Evolutionary conservation across 2,888 invertebrate genomes (phyloP), one percentile per base, ranked within the genome.

Genomic region (Oligia fasciuncula): DNA sequence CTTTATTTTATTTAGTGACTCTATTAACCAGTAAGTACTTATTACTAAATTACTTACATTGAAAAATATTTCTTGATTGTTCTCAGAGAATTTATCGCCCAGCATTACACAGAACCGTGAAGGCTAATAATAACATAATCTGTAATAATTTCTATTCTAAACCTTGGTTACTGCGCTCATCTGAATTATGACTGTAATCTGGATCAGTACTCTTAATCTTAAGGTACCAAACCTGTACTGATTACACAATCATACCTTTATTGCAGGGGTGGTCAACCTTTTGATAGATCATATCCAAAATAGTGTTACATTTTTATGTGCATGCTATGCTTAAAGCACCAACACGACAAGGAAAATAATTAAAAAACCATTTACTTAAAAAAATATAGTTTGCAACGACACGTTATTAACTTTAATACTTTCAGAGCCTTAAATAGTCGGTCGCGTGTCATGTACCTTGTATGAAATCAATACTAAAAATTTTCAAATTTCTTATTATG

Each of bases 151-250:
- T 73, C 5, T 69, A 35, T 80, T 76, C n/a, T 84, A 75, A 83
- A n/a, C 80, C 71, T 51, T 77, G 68, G 49, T 66, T 54, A 49
- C 57, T 40, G 57, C 43, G 40, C 73, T 40, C 46, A 75, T 77
- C 66, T 72, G n/a, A 60, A 60, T 76, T 63, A 85, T 80, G 76
- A 57, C 67, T 29, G 76, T 80, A 86, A 84, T 85, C 77, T 80
- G 67, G 84, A 80, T 84, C 76, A 68, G 76, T 74, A 19, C 43
- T 62, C 54, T 72, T 85, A 76, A 85, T 86, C 57, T 72, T 72
- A 19, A 65, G 66, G 84, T 80, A 80, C 29, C 62, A 79, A 81
- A 80, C 84, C 73, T 72, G 86, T 85, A 66, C 71, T 77, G 86
- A 84, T 86, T 84, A 86, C 76, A 76, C 70, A 70, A 84, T 86